Evolutionary conservation across 1,140 invertebrate genomes (phyloP).

Genomic region (Caerostris extrusa): DNA sequence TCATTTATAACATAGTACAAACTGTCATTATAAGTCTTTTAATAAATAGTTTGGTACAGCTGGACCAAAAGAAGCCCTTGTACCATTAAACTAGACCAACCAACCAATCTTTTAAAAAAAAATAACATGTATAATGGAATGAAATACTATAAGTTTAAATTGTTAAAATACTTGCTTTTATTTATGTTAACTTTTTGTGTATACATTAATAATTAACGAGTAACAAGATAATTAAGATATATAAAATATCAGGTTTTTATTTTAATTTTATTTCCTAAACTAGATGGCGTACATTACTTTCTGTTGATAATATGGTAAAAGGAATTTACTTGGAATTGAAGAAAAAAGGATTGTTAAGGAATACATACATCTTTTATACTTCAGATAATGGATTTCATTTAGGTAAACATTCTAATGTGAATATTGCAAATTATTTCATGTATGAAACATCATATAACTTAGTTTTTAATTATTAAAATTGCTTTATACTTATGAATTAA

Average conservation of each 20-base stretch:
- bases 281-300: conserved; percentile 97
- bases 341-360: conserved; percentile 92
- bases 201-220: no score
- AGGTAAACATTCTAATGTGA: conserved; percentile 82
- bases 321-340: conserved; percentile 87
- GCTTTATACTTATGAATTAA: not conserved
- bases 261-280: conserved; percentile 84
- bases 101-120: no score
- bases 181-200: no score
- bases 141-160: no score
- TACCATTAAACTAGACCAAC: no score
- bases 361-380: conserved; percentile 98
- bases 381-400: conserved; percentile 99
- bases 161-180: no score
- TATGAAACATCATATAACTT: not conserved
- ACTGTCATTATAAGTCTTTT: no score
- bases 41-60: no score
- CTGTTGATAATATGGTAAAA: conserved; percentile 91
- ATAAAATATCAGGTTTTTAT: not conserved
- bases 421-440: not conserved
- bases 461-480: not conserved
- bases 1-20: no score
- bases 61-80: no score
- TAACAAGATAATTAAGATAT: no score
- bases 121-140: no score